Evolutionary conservation across 2,797 vertebrate species (phyloP), one percentile per base, ranked within the genome.

Genomic region (Mormyrops boulengeri): DNA sequence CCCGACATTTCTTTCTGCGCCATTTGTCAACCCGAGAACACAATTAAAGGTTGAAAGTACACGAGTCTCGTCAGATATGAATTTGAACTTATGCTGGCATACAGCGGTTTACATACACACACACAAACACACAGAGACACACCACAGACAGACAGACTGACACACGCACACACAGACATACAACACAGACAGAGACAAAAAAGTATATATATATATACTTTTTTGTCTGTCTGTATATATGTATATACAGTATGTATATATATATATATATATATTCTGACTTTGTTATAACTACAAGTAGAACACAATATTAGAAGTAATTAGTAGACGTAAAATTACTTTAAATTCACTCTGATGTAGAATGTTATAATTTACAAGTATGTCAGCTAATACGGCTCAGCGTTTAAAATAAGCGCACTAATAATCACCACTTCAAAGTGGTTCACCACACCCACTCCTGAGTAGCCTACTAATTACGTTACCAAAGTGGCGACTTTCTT

Each of bases 401-500:
- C 52, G 38, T 69, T 69, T 44, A 52, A 62, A 47, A 57, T 53
- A 53, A 69, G 87, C 44, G 60, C 44, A n/a, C 85, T 53, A 60
- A 47, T 89, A 85, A 88, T 60, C 57, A 73, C 17, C 57, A 85
- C 60, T 89, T 89, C 82, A 50, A 52, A 85, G 49, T 17, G 9
- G 47, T 52, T 47, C 88, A 90, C 57, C 88, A 90, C 88, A 47
- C 82, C 82, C 90, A 87, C 80, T 34, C 12, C 50, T 53, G 57
- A n/a, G 50, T 69, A 62, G 57, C n/a, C 57, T 62, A 52, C 87
- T 90, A 88, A 90, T 90, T 90, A 90, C 66, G 53, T 14, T 19
- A 87, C 69, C 69, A 88, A 52, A 4, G 41, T n/a, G 62, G 69
- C 14, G 14, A 62, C 41, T 85, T 60, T 49, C 55, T 49, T 60